Percentiles rank a stretch among this genome's conserved stretches.
Evolutionary conservation across 2,797 vertebrate species (phyloP).

Genomic region (Platyrinchus mystaceus): DNA sequence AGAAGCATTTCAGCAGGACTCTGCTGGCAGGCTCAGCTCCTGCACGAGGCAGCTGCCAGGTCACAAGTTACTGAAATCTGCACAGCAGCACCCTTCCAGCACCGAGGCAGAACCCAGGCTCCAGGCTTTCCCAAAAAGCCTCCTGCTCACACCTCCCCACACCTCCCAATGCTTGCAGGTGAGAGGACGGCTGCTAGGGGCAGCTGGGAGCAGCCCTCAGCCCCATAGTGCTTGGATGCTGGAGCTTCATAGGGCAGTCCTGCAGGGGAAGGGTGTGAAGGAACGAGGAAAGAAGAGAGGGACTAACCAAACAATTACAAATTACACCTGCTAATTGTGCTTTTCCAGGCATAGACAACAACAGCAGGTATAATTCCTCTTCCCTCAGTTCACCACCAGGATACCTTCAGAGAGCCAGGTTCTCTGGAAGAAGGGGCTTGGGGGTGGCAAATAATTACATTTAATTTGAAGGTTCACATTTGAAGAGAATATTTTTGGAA

Average conservation of each 20-base stretch:
- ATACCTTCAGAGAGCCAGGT: background rate
- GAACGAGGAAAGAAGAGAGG: background rate
- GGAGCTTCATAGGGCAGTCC: background rate
- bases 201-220: background rate
- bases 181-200: accelerated
- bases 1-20: accelerated
- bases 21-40: accelerated
- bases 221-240: accelerated
- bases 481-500: constrained; percentile 45
- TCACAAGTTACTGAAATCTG: accelerated
- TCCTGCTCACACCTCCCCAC: background rate
- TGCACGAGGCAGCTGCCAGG: accelerated
- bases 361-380: background rate
- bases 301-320: background rate
- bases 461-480: constrained; percentile 2
- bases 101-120: background rate
- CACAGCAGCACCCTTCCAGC: background rate
- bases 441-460: constrained; percentile 17
- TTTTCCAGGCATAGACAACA: background rate
- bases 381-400: background rate
- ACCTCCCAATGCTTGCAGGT: accelerated
- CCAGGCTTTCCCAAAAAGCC: background rate
- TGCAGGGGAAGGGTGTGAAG: accelerated
- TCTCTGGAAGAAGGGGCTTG: background rate
- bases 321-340: background rate